Evolutionary conservation across 2,888 invertebrate genomes (phyloP), one percentile per base, ranked within the genome.

Genomic region (Ptychoptera albimana): DNA sequence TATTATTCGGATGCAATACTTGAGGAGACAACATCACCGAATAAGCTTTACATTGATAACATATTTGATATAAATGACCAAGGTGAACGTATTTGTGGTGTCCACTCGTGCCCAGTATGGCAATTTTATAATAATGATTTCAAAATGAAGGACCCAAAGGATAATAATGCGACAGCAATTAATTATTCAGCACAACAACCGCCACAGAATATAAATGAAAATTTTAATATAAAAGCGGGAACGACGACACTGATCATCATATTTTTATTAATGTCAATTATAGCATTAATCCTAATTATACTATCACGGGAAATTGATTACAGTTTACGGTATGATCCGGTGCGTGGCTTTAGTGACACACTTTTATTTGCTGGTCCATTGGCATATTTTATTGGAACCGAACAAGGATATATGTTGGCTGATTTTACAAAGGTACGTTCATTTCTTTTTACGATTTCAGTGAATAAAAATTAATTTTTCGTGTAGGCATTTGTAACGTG

Each of bases 321-420:
- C 14, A 53, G 55, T 1, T 54, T 57, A 32, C 54, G 64, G 1
- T 54, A 73, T 69, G 57, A 68, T 66, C 53, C 72, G 68, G 52
- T 73, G 65, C 58, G 73, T 70, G 58, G 63, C 13, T 54, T 63
- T 29, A 57, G 57, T 6, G 65, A 65, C 31, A 65, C 63, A 1
- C 48, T 84, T 34, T 70, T 80, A 52, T 72, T 84, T 34, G 79
- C 80, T 2, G 77, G 79, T 0, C 85, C 86, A 0, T 70, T 86
- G 63, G 81, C 82, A 4, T 69, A 84, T 37, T 87, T 85, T 56
- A 83, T 86, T 50, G 86, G 86, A 48, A 71, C 85, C 46, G 85
- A 86, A 60, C 86, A 86, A 66, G 85, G 83, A 51, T 85, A 86
- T 60, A 82, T 87, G 68, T 77, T 81, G 58, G 79, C 82, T 8